A percentile compares a stretch with the other conserved stretches of the same genome.
Evolutionary conservation across 1,140 invertebrate species (phyloP).

Genomic region (Anoplolepis gracilipes): DNA sequence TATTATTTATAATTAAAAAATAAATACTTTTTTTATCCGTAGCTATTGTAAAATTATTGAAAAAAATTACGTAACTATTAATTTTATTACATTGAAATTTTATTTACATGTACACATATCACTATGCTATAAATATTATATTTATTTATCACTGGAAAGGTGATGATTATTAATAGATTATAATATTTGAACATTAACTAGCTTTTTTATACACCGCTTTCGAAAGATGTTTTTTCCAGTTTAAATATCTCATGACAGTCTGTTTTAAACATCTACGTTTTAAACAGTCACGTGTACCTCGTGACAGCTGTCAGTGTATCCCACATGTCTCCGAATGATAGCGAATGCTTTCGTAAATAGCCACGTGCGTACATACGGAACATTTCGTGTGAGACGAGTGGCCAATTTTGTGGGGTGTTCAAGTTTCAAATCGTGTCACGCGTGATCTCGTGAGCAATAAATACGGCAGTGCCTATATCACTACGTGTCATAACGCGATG

Average conservation of each 20-base stretch:
- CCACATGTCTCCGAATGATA: background rate
- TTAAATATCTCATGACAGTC: background rate
- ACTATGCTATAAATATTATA: background rate
- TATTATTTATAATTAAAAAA: background rate
- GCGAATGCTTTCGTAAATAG: background rate
- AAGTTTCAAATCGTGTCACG: background rate
- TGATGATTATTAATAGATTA: background rate
- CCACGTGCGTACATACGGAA: background rate
- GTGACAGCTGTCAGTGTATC: conserved; percentile 5
- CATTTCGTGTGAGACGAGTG: conserved; percentile 7
- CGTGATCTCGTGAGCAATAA: conserved; percentile 18
- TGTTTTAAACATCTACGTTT: conserved; percentile 27
- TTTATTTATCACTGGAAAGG: background rate
- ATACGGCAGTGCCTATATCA: background rate
- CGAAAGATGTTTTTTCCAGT: background rate
- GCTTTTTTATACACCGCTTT: background rate
- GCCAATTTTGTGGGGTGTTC: too few species aligned
- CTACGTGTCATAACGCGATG: conserved; percentile 25
- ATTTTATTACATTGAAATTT: background rate
- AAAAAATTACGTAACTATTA: background rate
- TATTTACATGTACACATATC: background rate
- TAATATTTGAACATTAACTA: background rate
- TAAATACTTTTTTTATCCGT: background rate
- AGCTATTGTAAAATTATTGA: background rate
- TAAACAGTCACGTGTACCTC: background rate